A percentile compares a stretch with the other conserved stretches of the same genome.
Conservation (phyloP, 2,113 vertebrate species). For the Eleginops maclovinus region DNA sequence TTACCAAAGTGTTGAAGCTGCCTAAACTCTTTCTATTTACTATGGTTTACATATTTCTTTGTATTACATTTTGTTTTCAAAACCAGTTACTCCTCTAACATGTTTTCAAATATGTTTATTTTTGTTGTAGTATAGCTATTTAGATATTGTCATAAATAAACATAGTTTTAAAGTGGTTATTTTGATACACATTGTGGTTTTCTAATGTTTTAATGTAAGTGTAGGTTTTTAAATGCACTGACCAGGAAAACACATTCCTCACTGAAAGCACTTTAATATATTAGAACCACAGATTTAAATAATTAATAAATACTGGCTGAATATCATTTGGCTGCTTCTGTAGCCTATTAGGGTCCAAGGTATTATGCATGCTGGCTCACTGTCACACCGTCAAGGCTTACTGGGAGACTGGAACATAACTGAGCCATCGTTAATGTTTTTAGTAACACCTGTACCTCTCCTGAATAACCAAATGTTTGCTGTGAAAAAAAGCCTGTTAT, state of each 20-base stretch:
- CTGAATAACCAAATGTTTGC: neutral
- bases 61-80: neutral
- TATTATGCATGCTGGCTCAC: neutral
- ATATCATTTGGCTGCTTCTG: neutral
- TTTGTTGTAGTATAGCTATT: neutral
- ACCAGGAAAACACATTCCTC: neutral
- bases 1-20: neutral
- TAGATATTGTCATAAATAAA: neutral
- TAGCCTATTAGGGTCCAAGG: neutral
- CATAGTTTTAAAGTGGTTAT: neutral
- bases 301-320: neutral
- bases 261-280: neutral
- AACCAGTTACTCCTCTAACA: neutral
- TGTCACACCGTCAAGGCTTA: neutral
- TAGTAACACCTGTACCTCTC: neutral
- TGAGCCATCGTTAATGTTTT: neutral
- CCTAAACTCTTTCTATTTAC: neutral
- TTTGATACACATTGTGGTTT: neutral
- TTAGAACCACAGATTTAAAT: neutral
- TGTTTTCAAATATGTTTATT: neutral
- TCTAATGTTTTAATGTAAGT: neutral
- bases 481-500: neutral
- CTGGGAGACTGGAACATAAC: neutral
- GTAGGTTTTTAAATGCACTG: neutral
- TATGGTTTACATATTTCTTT: neutral